phyloP scores from a whole-genome alignment of 2,797 vertebrate species.

The Alcedo quadribrachys region DNA sequence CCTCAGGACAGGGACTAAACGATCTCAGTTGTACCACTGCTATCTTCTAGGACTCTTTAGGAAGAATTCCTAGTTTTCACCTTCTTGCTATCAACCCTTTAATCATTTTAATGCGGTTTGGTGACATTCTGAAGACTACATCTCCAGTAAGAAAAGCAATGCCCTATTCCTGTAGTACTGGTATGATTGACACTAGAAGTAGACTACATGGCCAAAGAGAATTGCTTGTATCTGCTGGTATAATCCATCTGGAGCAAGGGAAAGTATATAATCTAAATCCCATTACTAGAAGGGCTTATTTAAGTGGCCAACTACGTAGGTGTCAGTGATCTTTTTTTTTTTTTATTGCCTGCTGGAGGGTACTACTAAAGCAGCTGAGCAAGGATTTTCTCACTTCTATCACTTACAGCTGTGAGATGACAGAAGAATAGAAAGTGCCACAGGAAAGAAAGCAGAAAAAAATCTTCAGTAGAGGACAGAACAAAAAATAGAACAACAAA shows the following conservation, averaged over 20 bases:
- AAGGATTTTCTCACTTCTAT: neutral
- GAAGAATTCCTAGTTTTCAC: neutral
- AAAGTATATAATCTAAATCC: neutral
- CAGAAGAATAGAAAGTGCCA: neutral
- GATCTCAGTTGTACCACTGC: neutral
- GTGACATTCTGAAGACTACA: neutral
- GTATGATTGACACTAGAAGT: neutral
- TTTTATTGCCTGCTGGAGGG: neutral
- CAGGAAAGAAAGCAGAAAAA: neutral
- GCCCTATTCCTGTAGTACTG: neutral
- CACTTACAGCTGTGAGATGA: neutral
- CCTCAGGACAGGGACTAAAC: neutral
- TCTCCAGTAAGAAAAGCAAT: neutral
- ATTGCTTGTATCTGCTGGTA: neutral
- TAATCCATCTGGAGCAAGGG: neutral
- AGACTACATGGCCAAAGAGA: neutral
- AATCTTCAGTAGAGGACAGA: neutral
- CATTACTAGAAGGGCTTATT: neutral
- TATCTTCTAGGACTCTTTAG: neutral
- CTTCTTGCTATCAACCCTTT: neutral
- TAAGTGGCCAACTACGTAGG: neutral
- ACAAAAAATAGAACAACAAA: neutral
- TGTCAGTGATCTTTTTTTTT: neutral
- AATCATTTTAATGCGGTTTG: neutral
- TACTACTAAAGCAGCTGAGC: neutral